These are phyloP conservation scores for Drosophila orena DNA, from an alignment of 1,140 invertebrate genomes.

Conservation along the genomic window DNA sequence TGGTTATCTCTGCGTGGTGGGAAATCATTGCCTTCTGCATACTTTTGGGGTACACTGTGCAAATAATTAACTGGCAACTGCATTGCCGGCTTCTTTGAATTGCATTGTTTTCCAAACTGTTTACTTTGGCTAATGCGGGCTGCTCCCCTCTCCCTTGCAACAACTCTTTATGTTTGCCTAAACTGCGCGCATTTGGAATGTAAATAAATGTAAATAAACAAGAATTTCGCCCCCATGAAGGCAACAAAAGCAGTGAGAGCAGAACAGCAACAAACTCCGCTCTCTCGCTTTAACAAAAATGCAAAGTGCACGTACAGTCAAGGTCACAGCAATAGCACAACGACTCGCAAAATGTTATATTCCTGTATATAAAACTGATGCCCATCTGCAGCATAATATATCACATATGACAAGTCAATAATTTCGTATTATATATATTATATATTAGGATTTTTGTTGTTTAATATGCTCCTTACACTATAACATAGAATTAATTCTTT, in stretches of 20 bases:
- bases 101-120: conserved; percentile 49
- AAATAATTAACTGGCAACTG: conserved; percentile 52
- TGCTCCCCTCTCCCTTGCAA: not conserved
- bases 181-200: conserved; percentile 74
- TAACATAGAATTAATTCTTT: too few species aligned
- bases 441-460: too few species aligned
- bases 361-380: too few species aligned
- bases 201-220: conserved; percentile 81
- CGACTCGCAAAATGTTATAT: too few species aligned
- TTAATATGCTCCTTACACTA: too few species aligned
- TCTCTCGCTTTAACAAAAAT: not conserved
- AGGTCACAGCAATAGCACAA: not conserved
- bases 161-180: conserved; percentile 46
- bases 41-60: conserved; percentile 72
- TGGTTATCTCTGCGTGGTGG: conserved; percentile 59
- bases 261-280: conserved; percentile 26
- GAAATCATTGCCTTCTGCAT: conserved; percentile 58
- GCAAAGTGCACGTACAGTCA: conserved; percentile 26
- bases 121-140: conserved; percentile 61
- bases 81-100: conserved; percentile 55
- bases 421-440: too few species aligned
- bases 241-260: conserved; percentile 35
- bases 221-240: conserved; percentile 66
- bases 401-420: too few species aligned
- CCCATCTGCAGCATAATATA: too few species aligned